Base-by-base conservation (phyloP, 2,113 vertebrate species). In the Oxyruncus cristatus region DNA sequence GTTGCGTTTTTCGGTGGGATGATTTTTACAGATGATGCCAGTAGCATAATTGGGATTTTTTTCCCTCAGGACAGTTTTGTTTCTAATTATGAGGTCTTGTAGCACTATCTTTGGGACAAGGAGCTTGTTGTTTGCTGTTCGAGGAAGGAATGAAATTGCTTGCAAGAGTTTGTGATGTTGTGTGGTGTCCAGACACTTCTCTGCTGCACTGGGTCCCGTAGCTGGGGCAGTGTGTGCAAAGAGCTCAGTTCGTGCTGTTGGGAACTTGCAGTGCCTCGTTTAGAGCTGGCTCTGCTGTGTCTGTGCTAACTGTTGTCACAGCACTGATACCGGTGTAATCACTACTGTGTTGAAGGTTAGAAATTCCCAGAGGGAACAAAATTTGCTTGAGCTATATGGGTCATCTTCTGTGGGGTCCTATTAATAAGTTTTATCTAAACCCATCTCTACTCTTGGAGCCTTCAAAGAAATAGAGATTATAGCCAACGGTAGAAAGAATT, bases 361-460 rank as follows among this genome's bases (percentile, higher is more conserved):
- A 33, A 74, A 50, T 59, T 81, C 55, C 80, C 35, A 50, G 8
- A 39, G 79, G 75, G 76, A 92, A 35, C 1, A 15, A 52, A 39
- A 79, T 83, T 93, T 88, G 52, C 44, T 86, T 88, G 63, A 83
- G 75, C 63, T 92, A 1, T 52, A 12, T 49, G 79, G 35, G 33
- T 81, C 85, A 88, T 93, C 33, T 2, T 79, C 90, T 94, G 79
- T 93, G 92, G 93, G 95, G 93, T 95, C 93, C 75, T 95, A 67
- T 88, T 96, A 96, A 90, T 80, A 76, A 94, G 27, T 95, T 92
- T 92, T 94, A 84, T 92, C 88, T 93, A 93, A 94, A 95, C 84
- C 55, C 83, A 5, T 70, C 47, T 88, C 85, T 84, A 21, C 88
- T 90, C 93, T 81, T 92, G 91, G 65, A 85, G 61, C 65, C 77